phyloP scores from a whole-genome alignment of 2,113 vertebrate species.

The Megaptera novaeangliae region DNA sequence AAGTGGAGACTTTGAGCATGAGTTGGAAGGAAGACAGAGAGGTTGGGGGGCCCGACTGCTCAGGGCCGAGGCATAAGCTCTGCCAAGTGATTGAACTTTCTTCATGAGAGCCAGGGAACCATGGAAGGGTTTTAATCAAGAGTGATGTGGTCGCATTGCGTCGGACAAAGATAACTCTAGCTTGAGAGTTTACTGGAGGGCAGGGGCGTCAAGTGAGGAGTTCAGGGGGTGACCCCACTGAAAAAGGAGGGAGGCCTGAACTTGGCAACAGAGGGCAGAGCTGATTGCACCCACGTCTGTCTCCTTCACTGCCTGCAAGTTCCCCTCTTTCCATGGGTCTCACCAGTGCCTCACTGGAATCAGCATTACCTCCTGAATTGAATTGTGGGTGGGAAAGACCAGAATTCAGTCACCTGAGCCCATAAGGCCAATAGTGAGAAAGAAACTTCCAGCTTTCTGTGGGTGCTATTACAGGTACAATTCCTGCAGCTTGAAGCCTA shows the following conservation, averaged over 20 bases:
- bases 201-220: background rate
- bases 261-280: background rate
- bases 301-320: background rate
- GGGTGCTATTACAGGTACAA: background rate
- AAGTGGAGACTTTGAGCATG: background rate
- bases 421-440: background rate
- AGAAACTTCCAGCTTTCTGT: background rate
- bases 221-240: background rate
- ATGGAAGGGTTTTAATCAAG: background rate
- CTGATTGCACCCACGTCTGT: background rate
- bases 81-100: background rate
- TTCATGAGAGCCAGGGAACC: background rate
- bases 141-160: background rate
- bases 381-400: background rate
- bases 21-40: background rate
- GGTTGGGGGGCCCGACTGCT: background rate
- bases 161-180: background rate
- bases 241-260: background rate
- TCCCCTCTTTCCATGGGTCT: background rate
- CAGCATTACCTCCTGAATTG: background rate
- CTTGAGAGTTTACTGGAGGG: background rate
- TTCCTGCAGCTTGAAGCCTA: background rate
- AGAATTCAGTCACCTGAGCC: background rate
- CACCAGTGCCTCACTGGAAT: background rate
- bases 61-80: background rate